Base-by-base conservation (phyloP, 64 coral and sea anemone genomes). In the Trachythela sp. region DNA sequence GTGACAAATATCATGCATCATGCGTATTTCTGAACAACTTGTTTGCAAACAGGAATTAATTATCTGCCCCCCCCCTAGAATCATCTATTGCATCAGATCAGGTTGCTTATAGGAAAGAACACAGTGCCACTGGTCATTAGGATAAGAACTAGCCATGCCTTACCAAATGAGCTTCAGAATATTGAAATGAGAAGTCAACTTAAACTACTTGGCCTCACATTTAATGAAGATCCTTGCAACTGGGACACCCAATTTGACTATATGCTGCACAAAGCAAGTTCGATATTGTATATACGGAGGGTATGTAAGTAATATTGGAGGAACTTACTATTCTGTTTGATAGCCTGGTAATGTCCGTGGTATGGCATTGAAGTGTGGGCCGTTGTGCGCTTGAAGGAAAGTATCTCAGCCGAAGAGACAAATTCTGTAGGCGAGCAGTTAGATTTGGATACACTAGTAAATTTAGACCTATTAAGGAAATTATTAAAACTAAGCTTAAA, bases 301-400 rank as follows among this genome's bases (percentile, higher is more conserved):
- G 68, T 72, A 30, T 72, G 68, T 72, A 72, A 72, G 26, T 72
- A 72, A 11, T 10, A 72, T 4, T 35, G n/a, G n/a, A 72, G 32
- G n/a, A 72, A 35, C 29, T 72, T 24, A 11, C 24, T 35, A 26
- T 72, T 26, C 29, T 72, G 32, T 72, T 72, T 35, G 32, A 72
- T 10, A 72, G 68, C 32, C 32, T 72, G 9, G 29, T 72, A 1
- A 72, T 72, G 68, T 72, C 68, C 10, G 1, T 72, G 10, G 24
- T 72, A 72, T 35, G 68, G 68, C 11, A 72, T 72, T 72, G 68
- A 72, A 26, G n/a, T 72, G 24, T 72, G 68, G 68, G 68, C n/a
- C n/a, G n/a, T 10, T 26, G 14, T 35, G 32, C 68, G 15, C 26
- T 24, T 26, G 29, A 35, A 24, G 20, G 20, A 10, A 72, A 72